Base-by-base conservation (phyloP, 1,140 invertebrate species). In the Protaetia brevitarsis region DNA sequence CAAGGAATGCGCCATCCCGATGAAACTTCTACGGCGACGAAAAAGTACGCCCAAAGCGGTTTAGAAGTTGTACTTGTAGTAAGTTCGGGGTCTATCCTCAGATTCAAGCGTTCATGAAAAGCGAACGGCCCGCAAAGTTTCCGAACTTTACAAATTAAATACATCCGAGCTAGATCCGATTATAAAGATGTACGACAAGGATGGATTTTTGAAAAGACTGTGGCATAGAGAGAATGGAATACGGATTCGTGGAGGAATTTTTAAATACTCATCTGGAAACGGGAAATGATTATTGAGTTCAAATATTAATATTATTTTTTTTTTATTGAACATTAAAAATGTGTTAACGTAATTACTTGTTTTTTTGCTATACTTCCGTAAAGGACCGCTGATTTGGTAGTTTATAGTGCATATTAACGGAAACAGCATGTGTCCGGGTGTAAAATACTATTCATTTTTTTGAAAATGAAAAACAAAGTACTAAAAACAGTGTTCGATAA, bases 191-290 rank as follows among this genome's bases (percentile, higher is more conserved):
- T 83, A 93, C 66, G 90, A 97, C 77, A 88, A 87, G 59, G 88
- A 90, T 74, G 90, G 89, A 27, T 89, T 91, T 75, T 83, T 94
- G 10, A 86, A 89, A 78, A 95, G 76, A 89, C 90, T 51, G 84
- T 98, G 2, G 93, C 95, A 34, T 96, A 97, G 77, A 93, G 95
- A 70, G 96, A 96, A 78, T 98, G 95, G 96, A 92, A 97, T 77
- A 98, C 95, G 5, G 95, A 98, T 76, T 92, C 94, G 89, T 97
- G 0, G 92, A 96, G 79, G 95, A 97, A 81, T 97, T 97, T 81
- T 86, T 97, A 31, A 88, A 88, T 30, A 93, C 92, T 36, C 90
- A 95, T 85, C 82, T 97, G 66, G 76, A 83, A 34, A 82, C 83
- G 34, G 79, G 83, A 31, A 67, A 75, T 66, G 80, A 84, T 75